Evolutionary conservation across 2,113 vertebrate species (phyloP).

Genomic region (Bombycilla garrulus): DNA sequence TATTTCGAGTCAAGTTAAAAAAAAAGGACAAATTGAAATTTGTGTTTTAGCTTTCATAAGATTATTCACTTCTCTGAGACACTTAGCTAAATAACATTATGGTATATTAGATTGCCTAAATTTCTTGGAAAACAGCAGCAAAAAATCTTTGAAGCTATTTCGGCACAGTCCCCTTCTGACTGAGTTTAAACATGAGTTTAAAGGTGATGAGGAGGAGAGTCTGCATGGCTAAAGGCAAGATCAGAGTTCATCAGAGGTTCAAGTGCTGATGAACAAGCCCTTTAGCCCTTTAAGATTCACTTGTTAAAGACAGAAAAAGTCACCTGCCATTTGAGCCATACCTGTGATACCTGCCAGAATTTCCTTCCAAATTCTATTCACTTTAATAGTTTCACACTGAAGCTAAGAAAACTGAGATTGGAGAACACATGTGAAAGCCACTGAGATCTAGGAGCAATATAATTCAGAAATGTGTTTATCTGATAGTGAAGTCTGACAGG

Average conservation of each 20-base stretch:
- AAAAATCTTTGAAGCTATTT: neutral
- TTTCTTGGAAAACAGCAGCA: neutral
- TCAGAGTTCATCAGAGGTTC: conserved; percentile 5
- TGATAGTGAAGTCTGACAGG: neutral
- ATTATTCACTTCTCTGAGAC: neutral
- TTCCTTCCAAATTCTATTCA: neutral
- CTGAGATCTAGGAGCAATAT: neutral
- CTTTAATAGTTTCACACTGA: neutral
- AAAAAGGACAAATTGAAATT: neutral
- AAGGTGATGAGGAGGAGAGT: neutral
- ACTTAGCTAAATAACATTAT: neutral
- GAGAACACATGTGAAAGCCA: neutral
- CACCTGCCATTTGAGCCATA: neutral
- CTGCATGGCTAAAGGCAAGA: neutral
- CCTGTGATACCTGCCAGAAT: neutral
- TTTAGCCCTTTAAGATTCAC: neutral
- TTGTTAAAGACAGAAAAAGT: neutral
- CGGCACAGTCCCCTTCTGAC: neutral
- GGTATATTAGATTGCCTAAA: neutral
- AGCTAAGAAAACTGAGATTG: neutral
- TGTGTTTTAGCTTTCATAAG: neutral
- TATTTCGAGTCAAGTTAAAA: neutral
- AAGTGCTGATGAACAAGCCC: neutral
- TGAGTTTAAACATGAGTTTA: neutral
- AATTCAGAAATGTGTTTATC: neutral